Percentiles rank a stretch among this genome's conserved stretches.
Conservation (phyloP, 2,113 vertebrate species). For the Setophaga kirtlandii region DNA sequence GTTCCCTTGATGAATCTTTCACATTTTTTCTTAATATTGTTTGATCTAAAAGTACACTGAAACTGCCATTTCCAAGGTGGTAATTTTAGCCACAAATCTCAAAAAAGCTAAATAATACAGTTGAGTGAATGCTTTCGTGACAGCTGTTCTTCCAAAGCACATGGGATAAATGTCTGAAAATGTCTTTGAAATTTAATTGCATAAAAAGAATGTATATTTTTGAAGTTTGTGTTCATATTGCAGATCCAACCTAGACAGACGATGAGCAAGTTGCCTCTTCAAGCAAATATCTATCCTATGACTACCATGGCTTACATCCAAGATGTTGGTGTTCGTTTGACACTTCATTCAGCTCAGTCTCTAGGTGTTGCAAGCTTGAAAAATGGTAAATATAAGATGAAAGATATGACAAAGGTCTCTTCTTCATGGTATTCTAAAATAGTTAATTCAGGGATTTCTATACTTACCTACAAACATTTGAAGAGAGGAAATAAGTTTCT, state of each 20-base stretch:
- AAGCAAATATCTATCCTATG: slow-evolving; percentile 95
- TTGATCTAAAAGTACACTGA: slow-evolving; percentile 21
- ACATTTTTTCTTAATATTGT: slow-evolving; percentile 1
- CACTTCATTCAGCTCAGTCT: slow-evolving; percentile 88
- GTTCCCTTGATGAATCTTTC: slow-evolving; percentile 33
- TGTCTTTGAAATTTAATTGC: slow-evolving; percentile 36
- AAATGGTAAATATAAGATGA: slow-evolving; percentile 74
- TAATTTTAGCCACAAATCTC: slow-evolving; percentile 15
- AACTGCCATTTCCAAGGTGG: background rate
- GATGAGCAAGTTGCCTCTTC: slow-evolving; percentile 87
- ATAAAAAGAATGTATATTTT: background rate
- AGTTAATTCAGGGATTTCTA: background rate
- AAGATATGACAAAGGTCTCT: background rate
- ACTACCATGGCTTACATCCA: slow-evolving; percentile 87
- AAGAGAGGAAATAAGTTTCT: background rate
- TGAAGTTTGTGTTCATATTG: slow-evolving; percentile 21
- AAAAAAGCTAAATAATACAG: background rate
- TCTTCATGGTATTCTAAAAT: background rate
- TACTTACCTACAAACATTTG: background rate
- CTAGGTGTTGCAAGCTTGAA: slow-evolving; percentile 83
- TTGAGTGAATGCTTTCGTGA: background rate
- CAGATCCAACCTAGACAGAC: slow-evolving; percentile 90
- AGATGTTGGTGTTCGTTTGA: slow-evolving; percentile 76
- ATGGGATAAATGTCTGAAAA: background rate
- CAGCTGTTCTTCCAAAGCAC: background rate